Conservation (phyloP, 92 coral and sea anemone genomes). For the Palythoa heliodiscus region DNA sequence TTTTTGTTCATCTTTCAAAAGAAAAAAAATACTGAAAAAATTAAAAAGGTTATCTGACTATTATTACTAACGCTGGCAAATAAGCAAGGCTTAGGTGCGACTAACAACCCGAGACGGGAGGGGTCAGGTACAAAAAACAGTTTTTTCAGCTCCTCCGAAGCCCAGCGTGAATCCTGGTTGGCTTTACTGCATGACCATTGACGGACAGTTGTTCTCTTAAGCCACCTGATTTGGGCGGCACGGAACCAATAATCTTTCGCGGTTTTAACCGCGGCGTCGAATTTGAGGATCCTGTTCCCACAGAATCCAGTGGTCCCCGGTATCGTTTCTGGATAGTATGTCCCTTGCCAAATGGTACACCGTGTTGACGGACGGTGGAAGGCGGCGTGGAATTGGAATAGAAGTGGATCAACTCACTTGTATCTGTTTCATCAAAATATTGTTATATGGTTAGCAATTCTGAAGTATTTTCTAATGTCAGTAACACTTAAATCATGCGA, state of each 20-base stretch:
- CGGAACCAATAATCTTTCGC: conserved; percentile 48
- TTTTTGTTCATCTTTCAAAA: neutral
- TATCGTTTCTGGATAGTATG: conserved; percentile 80
- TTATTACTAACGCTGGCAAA: neutral
- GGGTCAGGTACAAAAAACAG: neutral
- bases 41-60: neutral
- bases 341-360: conserved; percentile 72
- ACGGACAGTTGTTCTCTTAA: conserved; percentile 74
- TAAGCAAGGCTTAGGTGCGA: neutral
- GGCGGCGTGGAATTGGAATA: conserved; percentile 78
- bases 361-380: conserved; percentile 76
- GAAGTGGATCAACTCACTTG: conserved; percentile 75
- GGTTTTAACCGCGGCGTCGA: conserved; percentile 87
- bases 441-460: neutral
- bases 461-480: neutral
- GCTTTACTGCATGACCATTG: conserved; percentile 85
- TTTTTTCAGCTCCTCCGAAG: conserved; percentile 20
- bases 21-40: neutral
- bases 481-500: neutral
- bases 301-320: conserved; percentile 78
- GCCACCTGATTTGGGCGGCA: conserved; percentile 54
- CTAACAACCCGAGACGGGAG: neutral
- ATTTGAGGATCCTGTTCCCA: conserved; percentile 81
- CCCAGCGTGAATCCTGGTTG: conserved; percentile 59
- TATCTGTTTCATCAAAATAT: neutral